Conservation (phyloP, 2,113 vertebrate genomes). For the Phalacrocorax aristotelis region DNA sequence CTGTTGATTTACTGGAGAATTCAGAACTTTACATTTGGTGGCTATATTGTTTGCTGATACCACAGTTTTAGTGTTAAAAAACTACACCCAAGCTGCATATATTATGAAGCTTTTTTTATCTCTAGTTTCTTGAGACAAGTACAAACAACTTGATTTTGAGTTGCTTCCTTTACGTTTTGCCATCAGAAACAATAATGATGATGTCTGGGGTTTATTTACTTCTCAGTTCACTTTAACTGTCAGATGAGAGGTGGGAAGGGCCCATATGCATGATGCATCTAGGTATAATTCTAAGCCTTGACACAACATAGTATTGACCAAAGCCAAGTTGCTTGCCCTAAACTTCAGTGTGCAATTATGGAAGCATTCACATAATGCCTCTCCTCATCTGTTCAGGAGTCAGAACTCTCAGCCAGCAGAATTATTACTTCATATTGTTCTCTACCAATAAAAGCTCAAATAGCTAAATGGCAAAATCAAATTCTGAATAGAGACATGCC, state of each 20-base stretch:
- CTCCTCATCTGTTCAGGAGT: background rate
- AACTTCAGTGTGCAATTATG: background rate
- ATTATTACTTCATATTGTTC: background rate
- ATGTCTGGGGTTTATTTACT: background rate
- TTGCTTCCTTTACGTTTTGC: background rate
- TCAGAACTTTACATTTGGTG: conserved; percentile 15
- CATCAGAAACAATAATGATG: background rate
- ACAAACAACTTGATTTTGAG: background rate
- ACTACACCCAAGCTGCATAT: background rate
- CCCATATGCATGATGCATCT: accelerated
- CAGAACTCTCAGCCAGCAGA: background rate
- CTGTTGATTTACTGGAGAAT: conserved; percentile 37
- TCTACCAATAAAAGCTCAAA: background rate
- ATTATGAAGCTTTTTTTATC: background rate
- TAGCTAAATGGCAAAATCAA: background rate
- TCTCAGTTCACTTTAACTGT: background rate
- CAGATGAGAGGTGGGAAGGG: background rate
- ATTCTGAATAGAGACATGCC: background rate
- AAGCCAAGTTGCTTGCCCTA: background rate
- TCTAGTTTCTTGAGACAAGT: background rate
- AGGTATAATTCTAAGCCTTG: background rate
- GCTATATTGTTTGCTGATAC: conserved; percentile 41
- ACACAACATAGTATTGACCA: background rate
- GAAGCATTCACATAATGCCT: background rate
- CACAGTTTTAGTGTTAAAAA: conserved; percentile 27